Evolutionary conservation across 2,888 invertebrate genomes (phyloP).

Genomic region (Sarcophaga variegata): DNA sequence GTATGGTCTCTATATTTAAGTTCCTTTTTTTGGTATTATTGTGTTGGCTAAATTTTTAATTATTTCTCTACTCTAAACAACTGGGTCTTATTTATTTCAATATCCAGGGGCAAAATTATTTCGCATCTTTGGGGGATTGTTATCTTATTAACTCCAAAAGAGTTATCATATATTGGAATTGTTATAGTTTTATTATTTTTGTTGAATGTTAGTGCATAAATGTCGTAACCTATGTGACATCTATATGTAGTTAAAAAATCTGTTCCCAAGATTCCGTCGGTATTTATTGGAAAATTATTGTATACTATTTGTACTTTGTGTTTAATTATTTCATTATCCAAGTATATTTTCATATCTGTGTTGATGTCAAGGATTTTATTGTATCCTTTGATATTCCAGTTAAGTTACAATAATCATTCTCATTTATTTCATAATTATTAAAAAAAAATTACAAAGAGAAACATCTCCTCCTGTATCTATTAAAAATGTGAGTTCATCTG

Average conservation of each 20-base stretch:
- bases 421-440: not conserved
- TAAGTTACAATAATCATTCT: not conserved
- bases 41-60: not conserved
- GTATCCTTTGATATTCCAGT: not conserved
- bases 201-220: not conserved
- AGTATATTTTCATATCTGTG: no score
- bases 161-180: slow-evolving; percentile 3
- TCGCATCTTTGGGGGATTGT: not conserved
- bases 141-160: slow-evolving; percentile 2
- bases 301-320: not conserved
- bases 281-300: slow-evolving; percentile 6
- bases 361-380: slow-evolving; percentile 7
- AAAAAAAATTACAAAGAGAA: not conserved
- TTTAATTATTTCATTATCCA: slow-evolving; percentile 14
- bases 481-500: not conserved
- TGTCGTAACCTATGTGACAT: not conserved
- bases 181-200: not conserved
- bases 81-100: not conserved
- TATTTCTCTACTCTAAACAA: not conserved
- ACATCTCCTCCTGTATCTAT: not conserved
- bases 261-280: not conserved
- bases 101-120: not conserved
- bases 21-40: no score
- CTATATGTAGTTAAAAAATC: not conserved
- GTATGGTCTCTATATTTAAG: no score